phyloP scores from a whole-genome alignment of 2,113 vertebrate genomes.

The Heterotis niloticus region DNA sequence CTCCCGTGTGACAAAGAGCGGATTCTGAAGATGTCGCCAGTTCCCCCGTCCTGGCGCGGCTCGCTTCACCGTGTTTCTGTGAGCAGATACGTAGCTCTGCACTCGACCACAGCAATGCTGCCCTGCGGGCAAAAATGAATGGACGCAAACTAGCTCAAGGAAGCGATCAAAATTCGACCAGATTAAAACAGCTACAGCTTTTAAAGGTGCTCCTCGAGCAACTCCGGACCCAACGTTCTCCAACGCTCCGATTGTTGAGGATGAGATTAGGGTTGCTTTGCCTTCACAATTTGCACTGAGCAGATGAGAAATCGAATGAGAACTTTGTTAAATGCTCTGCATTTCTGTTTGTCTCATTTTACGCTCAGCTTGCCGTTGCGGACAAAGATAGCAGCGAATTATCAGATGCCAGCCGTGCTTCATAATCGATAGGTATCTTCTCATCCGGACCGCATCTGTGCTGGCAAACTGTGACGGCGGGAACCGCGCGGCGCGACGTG shows the following conservation, averaged over 20 bases:
- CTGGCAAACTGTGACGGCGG: constrained; percentile 9
- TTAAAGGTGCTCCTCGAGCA: no score
- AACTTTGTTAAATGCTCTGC: background rate
- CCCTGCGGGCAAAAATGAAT: no score
- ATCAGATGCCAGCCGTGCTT: background rate
- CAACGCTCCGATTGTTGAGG: background rate
- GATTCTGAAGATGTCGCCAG: no score
- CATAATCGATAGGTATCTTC: constrained; percentile 21
- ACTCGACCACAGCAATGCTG: no score
- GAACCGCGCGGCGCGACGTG: background rate
- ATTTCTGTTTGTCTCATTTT: background rate
- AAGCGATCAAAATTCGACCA: background rate
- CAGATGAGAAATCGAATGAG: constrained; percentile 10
- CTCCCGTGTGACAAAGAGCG: no score
- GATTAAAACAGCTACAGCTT: background rate
- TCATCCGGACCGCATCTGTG: constrained; percentile 7
- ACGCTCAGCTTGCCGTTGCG: background rate
- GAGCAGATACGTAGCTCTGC: no score
- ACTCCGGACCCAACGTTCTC: background rate
- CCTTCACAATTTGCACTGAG: background rate
- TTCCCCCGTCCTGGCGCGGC: no score
- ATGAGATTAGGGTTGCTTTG: background rate
- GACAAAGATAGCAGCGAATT: background rate
- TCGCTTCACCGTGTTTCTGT: no score
- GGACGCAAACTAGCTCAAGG: background rate